Evolutionary conservation across 2,797 vertebrate genomes (phyloP), one percentile per base, ranked within the genome.

Genomic region (Trematomus bernacchii): DNA sequence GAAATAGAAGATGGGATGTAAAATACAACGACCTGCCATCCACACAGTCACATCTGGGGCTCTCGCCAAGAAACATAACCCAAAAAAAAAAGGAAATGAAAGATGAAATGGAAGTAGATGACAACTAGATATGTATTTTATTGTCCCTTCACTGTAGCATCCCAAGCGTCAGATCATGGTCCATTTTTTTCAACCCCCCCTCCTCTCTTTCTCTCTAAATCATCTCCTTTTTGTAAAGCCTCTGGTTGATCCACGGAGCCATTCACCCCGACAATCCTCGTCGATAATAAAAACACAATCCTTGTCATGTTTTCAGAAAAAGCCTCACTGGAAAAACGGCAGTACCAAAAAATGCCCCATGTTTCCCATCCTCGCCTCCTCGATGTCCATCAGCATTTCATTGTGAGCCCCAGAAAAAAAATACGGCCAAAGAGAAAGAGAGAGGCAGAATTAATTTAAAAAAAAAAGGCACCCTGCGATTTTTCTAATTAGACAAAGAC

Each of bases 31-130:
- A 90, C 90, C 81, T 83, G 83, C 77, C 88, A 86, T 92, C 93
- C 89, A 83, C 30, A 86, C 88, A 86, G 84, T 91, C 92, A 88
- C 83, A 88, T 90, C 90, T 89, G 85, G 76, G 77, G 64, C 80
- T 44, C 40, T 44, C 40, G 82, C 81, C 90, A 42, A 89, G 67
- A 83, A 89, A 83, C 92, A 93, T 94, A 87, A 94, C 95, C 94
- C 93, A 87, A 64, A n/a, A 44, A 19, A 37, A 55, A 52, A 6
- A 46, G 65, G 16, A 50, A 52, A 13, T 48, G 27, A 61, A 54
- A 42, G 63, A 77, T 73, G 30, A 66, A 66, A 74, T 67, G 72
- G 47, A 86, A 88, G 83, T 83, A 40, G 55, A 51, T 50, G 61
- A 71, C 85, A 73, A 60, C 60, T 84, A 47, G 52, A 76, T 18